Conservation (phyloP, 2,797 vertebrate species). For the Pteropus rufus region DNA sequence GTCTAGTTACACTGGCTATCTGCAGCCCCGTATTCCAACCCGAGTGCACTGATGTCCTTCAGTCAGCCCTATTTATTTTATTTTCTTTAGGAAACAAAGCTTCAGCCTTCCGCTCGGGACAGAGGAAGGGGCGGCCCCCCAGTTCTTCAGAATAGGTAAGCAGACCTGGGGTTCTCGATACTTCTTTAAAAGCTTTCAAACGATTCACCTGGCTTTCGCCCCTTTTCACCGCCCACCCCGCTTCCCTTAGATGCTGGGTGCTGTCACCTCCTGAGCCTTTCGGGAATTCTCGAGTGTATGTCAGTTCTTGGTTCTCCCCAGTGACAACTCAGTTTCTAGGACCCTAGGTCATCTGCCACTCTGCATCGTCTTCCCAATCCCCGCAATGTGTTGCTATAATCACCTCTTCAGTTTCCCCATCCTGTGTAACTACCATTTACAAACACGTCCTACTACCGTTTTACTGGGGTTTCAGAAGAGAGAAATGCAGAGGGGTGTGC, state of each 20-base stretch:
- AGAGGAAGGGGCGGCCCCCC: fast-evolving
- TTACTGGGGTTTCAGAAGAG: not conserved
- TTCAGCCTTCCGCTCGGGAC: not conserved
- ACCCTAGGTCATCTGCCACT: fast-evolving
- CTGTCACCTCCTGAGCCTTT: not conserved
- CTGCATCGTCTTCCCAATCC: too few relatives aligned
- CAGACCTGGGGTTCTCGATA: not conserved
- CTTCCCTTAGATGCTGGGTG: too few relatives aligned
- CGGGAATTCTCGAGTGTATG: too few relatives aligned
- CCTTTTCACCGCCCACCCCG: not conserved
- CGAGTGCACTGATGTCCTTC: not conserved
- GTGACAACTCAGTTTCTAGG: not conserved
- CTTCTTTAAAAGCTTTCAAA: not conserved
- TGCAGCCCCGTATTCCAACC: fast-evolving
- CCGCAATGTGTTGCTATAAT: fast-evolving
- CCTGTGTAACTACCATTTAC: too few relatives aligned
- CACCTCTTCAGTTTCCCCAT: not conserved
- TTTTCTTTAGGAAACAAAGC: not conserved
- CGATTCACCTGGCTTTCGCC: not conserved
- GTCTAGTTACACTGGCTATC: not conserved
- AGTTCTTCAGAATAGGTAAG: not conserved
- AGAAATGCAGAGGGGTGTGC: fast-evolving
- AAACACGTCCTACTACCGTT: not conserved
- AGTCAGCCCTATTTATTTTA: not conserved
- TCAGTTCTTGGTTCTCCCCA: not conserved